phyloP scores from a whole-genome alignment of 2,113 vertebrate genomes.

The Lagenorhynchus albirostris region DNA sequence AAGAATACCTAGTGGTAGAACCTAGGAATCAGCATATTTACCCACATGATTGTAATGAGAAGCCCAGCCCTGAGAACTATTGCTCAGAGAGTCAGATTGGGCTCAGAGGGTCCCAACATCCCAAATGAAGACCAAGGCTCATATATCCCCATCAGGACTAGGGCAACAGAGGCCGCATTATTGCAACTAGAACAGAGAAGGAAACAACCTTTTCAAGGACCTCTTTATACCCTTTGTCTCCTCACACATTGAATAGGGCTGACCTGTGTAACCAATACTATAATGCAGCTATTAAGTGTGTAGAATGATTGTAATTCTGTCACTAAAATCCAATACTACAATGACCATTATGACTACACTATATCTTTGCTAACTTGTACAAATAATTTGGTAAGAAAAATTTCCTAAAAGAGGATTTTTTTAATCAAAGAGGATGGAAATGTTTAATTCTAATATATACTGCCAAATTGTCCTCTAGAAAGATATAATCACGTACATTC shows the following conservation, averaged over 20 bases:
- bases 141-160: background rate
- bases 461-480: background rate
- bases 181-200: background rate
- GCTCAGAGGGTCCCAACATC: background rate
- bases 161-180: background rate
- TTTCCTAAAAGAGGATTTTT: background rate
- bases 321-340: background rate
- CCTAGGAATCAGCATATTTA: background rate
- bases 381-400: background rate
- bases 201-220: background rate
- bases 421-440: background rate
- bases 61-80: background rate
- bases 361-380: background rate
- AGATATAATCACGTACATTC: background rate
- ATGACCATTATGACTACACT: background rate
- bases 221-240: no score
- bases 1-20: background rate
- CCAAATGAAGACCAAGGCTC: background rate
- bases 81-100: background rate
- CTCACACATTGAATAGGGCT: background rate
- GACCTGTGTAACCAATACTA: background rate
- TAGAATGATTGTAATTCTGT: background rate
- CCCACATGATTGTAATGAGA: background rate
- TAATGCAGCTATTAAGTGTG: background rate
- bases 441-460: background rate